Base-by-base conservation (phyloP, 2,113 vertebrate genomes). In the Pluvialis apricaria region DNA sequence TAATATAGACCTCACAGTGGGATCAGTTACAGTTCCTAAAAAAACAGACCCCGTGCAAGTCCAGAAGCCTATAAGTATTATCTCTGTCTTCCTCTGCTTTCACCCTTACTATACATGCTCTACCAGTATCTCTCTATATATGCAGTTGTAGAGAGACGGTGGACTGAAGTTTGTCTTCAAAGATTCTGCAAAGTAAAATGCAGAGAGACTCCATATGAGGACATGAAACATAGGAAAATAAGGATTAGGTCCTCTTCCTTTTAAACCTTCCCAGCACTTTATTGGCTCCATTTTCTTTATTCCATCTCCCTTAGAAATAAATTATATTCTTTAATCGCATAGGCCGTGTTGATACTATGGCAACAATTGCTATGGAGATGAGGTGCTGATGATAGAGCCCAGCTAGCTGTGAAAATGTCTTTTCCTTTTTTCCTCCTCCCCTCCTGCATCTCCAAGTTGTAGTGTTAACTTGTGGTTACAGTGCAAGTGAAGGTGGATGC, bases 1-100 rank as follows among this genome's bases (percentile, higher is more conserved):
- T 98, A 95, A 97, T 89, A 96, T 34, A 97, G 91, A 91, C 94
- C 96, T 96, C 95, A 94, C 95, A 96, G 95, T 95, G 95, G 96
- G 97, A 97, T 94, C 66, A 86, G 66, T 96, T 96, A 79, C 91
- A 42, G 61, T 96, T 94, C 90, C 68, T 77, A 71, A 82, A 85
- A 95, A 85, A 82, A 51, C 81, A 92, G 51, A 92, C 62, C 5
- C 5, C 61, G 9, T 90, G 60, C 85, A 83, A 94, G 81, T 79
- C 65, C 77, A 78, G 66, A 86, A 91, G 38, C 38, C 69, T 88
- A 1, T 14, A 69, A 89, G 18, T 77, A 45, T 92, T 92, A 22
- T 70, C 36, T 61, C 54, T 70, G 10, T 45, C 78, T 79, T 86
- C 49, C 38, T 64, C 61, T 90, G 44, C 91, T 94, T 82, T 89